Evolutionary conservation across 1,140 invertebrate species (phyloP), one percentile per base, ranked within the genome.

Genomic region (Antheraea pernyi): DNA sequence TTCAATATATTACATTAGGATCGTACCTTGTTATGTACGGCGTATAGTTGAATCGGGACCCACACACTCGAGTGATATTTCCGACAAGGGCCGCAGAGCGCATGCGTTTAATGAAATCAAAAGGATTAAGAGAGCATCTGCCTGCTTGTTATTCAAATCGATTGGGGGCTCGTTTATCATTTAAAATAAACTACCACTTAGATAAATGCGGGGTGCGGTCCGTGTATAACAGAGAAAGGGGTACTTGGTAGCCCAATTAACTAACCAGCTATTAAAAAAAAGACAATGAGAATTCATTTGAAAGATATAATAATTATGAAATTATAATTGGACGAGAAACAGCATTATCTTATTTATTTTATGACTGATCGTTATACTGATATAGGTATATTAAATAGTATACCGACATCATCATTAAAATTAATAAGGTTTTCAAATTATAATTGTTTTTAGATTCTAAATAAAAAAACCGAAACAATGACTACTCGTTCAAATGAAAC

Each of bases 121-220:
- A 91, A 88, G 90, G 90, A 92, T 92, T 91, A 90, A 90, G 79
- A 92, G 88, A 92, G 88, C 90, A 92, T 92, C 90, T 92, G 90
- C 90, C 86, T 85, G 84, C 86, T 92, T 92, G 88, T 92, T 92
- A 92, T 92, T 92, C 88, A 92, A 92, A 92, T 91, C 86, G 84
- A 91, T 92, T 83, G 85, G 81, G 86, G 85, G 85, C 86, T 89
- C 88, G 82, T 92, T 92, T 92, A 91, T 91, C 88, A 91, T 91
- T 92, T 91, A 79, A 88, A 91, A 92, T 91, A 92, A 90, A 86
- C 86, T 86, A 90, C 83, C 85, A 85, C 86, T 86, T 91, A 91
- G 85, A 91, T 91, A 89, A 91, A 88, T 83, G 80, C 75, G 75
- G 86, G 86, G 90, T 91, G 86, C 89, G 85, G 88, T 89, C 88